A percentile compares a stretch with the other conserved stretches of the same genome.
These are phyloP conservation scores for Nezara viridula DNA, from an alignment of 2,888 invertebrate species.

Conservation along the genomic window DNA sequence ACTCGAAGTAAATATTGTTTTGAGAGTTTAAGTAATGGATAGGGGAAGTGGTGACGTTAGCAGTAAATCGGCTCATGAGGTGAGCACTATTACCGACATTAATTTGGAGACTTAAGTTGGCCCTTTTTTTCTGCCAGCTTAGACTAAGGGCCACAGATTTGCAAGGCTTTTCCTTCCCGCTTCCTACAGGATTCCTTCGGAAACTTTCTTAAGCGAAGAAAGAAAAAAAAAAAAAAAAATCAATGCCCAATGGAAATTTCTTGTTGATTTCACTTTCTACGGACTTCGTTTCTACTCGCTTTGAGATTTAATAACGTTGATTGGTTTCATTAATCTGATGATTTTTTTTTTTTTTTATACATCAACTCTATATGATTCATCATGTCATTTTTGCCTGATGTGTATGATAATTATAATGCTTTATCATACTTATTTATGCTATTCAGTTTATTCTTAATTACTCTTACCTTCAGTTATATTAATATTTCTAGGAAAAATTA, in stretches of 20 bases:
- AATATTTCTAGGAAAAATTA: too few relatives aligned
- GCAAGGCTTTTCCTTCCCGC: slow-evolving; percentile 6
- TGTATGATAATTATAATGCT: too few relatives aligned
- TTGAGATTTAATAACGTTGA: neutral
- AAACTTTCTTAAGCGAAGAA: neutral
- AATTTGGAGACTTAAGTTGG: slow-evolving; percentile 31
- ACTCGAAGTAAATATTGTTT: neutral
- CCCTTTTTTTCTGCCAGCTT: slow-evolving; percentile 37
- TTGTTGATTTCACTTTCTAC: neutral
- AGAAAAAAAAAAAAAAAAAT: neutral
- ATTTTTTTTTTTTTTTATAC: neutral
- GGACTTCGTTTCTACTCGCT: neutral
- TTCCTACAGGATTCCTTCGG: neutral
- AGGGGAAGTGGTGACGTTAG: neutral
- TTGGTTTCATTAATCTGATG: neutral
- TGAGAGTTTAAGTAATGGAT: neutral
- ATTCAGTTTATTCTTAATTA: too few relatives aligned
- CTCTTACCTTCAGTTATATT: too few relatives aligned
- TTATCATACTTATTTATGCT: too few relatives aligned
- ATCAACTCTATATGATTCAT: too few relatives aligned
- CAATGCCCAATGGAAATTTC: neutral
- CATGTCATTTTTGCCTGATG: too few relatives aligned
- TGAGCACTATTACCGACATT: slow-evolving; percentile 8
- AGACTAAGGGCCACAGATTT: slow-evolving; percentile 30
- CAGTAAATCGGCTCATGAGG: neutral